Conservation (phyloP, 2,113 vertebrate species). For the Ceratotherium simum region DNA sequence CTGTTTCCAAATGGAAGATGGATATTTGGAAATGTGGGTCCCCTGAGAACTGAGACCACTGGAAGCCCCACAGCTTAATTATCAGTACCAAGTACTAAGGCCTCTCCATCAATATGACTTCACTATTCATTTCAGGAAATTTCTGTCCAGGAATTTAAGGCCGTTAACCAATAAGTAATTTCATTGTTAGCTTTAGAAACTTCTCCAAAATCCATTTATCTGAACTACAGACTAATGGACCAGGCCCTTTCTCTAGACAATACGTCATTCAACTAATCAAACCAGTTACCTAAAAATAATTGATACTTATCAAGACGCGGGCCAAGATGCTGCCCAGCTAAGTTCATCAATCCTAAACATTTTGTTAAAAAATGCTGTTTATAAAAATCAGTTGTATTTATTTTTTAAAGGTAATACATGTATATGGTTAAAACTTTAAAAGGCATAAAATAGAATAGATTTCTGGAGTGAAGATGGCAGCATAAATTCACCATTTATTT, state of each 20-base stretch:
- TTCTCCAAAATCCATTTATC: not conserved
- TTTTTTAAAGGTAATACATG: not conserved
- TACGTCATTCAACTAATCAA: not conserved
- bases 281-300: not conserved
- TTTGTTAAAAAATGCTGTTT: not conserved
- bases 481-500: not conserved
- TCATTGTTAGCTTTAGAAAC: not conserved
- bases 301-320: not conserved
- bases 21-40: constrained; percentile 11
- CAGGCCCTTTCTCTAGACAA: not conserved
- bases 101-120: not conserved
- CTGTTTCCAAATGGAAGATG: constrained; percentile 51
- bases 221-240: not conserved
- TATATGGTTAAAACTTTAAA: not conserved
- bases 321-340: not conserved
- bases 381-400: constrained; percentile 7
- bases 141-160: not conserved
- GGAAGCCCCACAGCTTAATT: not conserved
- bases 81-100: not conserved
- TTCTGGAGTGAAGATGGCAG: not conserved
- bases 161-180: not conserved
- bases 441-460: not conserved
- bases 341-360: not conserved
- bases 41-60: not conserved
- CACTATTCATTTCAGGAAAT: not conserved